These are phyloP conservation scores for Esox masquinongy DNA, from an alignment of 2,797 vertebrate genomes.

Conservation along the genomic window DNA sequence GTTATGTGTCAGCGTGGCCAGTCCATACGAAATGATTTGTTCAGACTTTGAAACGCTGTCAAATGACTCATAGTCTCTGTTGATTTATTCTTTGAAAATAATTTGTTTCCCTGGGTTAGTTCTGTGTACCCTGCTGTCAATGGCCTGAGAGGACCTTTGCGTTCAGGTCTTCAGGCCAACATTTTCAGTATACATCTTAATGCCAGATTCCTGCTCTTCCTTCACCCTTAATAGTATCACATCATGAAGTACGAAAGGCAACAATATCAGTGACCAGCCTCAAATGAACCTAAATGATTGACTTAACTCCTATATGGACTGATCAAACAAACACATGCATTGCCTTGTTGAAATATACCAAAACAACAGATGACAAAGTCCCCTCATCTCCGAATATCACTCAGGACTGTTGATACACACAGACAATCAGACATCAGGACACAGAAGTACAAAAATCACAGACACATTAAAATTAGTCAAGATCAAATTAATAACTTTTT, in stretches of 20 bases:
- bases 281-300: neutral
- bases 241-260: conserved; percentile 5
- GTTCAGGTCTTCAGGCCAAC: conserved; percentile 57
- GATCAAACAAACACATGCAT: neutral
- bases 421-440: neutral
- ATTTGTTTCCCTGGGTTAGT: conserved; percentile 11
- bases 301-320: neutral
- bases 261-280: conserved; percentile 33
- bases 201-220: conserved; percentile 47
- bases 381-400: neutral
- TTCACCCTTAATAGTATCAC: conserved; percentile 39
- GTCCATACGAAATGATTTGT: too few relatives aligned
- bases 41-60: too few relatives aligned
- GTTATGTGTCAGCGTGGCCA: conserved; percentile 14
- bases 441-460: neutral
- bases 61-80: too few relatives aligned
- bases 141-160: conserved; percentile 15
- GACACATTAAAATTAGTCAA: neutral
- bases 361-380: neutral
- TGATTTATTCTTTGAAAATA: too few relatives aligned
- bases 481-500: neutral
- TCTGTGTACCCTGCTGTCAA: conserved; percentile 25
- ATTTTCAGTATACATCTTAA: conserved; percentile 60
- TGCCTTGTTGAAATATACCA: neutral
- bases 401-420: neutral